Evolutionary conservation across 2,797 vertebrate genomes (phyloP).

Genomic region (Helicolenus hilgendorfi): DNA sequence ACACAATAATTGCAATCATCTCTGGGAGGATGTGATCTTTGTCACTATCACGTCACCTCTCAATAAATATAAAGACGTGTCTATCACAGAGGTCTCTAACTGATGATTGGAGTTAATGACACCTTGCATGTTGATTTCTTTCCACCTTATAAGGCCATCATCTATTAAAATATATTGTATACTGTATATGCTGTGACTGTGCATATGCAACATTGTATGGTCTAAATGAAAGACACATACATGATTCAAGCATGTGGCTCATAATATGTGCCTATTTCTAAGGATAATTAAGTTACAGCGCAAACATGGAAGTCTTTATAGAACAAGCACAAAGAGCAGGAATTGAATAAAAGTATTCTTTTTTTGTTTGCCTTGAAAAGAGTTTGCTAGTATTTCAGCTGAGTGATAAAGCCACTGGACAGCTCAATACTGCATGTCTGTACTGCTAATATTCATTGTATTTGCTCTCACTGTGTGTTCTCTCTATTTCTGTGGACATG

Average conservation of each 20-base stretch:
- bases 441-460: constrained; percentile 60
- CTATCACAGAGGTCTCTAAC: not conserved
- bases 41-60: not conserved
- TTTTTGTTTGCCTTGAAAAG: constrained; percentile 37
- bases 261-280: not conserved
- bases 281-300: not conserved
- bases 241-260: not conserved
- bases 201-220: not conserved
- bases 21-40: constrained; percentile 29
- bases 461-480: constrained; percentile 44
- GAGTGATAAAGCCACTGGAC: constrained; percentile 27
- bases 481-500: constrained; percentile 52
- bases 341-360: not conserved
- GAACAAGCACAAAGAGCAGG: not conserved
- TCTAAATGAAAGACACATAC: not conserved
- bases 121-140: not conserved
- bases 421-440: constrained; percentile 41
- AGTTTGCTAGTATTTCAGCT: constrained; percentile 6
- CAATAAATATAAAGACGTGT: not conserved
- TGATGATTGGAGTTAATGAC: not conserved
- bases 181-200: not conserved
- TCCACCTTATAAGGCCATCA: not conserved
- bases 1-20: constrained; percentile 3
- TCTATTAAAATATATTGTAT: not conserved
- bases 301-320: not conserved